Conservation (phyloP, 2,888 invertebrate species). For the Cerastis leucographa region DNA sequence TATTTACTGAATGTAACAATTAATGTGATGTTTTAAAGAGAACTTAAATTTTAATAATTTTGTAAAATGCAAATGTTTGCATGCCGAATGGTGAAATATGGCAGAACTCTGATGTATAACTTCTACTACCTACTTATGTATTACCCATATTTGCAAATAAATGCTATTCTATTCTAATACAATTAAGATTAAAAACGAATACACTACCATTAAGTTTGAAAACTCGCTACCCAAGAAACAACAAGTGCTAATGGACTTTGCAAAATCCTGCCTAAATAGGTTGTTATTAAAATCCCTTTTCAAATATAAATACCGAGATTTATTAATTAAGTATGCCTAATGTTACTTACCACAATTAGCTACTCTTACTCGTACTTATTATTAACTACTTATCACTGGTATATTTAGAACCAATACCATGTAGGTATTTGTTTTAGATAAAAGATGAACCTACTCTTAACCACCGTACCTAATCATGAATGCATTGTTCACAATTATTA, state of each 20-base stretch:
- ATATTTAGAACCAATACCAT: conserved; percentile 3
- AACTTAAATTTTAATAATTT: too few species aligned
- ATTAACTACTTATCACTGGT: conserved; percentile 28
- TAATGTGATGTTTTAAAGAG: too few species aligned
- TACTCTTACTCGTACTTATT: background rate
- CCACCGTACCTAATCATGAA: background rate
- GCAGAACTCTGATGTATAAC: too few species aligned
- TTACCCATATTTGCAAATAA: too few species aligned
- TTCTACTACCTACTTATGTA: too few species aligned
- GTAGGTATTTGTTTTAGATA: conserved; percentile 10
- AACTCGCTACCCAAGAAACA: background rate
- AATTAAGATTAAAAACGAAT: background rate
- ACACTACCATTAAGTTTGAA: too few species aligned
- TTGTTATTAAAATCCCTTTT: background rate
- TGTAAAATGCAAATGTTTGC: too few species aligned
- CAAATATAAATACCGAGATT: background rate
- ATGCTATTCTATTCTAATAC: too few species aligned
- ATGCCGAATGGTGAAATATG: too few species aligned
- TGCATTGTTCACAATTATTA: background rate
- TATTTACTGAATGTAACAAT: too few species aligned
- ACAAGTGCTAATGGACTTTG: background rate
- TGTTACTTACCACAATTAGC: background rate
- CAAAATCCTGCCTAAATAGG: background rate
- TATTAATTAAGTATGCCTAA: background rate
- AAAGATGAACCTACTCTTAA: conserved; percentile 8